These are phyloP conservation scores for Tetrapedia diversipes DNA, from an alignment of 2,888 invertebrate genomes.

Conservation along the genomic window DNA sequence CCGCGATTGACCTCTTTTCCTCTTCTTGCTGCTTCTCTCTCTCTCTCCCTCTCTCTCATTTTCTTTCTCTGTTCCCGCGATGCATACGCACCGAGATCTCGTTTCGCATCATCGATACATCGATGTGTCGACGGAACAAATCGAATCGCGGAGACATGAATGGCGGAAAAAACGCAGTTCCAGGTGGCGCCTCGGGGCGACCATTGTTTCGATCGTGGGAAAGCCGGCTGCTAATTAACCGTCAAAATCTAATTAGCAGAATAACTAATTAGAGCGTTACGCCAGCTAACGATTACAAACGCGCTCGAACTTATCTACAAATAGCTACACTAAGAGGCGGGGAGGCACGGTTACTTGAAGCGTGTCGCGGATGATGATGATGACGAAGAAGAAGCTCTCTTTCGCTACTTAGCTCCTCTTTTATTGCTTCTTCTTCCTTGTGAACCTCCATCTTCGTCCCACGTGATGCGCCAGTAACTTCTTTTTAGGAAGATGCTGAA, in stretches of 20 bases:
- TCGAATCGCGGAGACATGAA: not conserved
- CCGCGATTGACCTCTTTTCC: constrained; percentile 68
- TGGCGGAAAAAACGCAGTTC: not conserved
- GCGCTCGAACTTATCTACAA: constrained; percentile 38
- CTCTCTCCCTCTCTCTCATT: no score
- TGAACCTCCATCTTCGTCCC: not conserved
- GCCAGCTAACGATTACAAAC: constrained; percentile 45
- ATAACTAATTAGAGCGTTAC: constrained; percentile 52
- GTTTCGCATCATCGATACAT: not conserved
- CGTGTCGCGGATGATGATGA: constrained; percentile 15
- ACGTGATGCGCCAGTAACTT: constrained; percentile 20
- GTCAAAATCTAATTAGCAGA: constrained; percentile 54
- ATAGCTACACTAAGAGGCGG: constrained; percentile 35
- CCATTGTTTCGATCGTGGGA: constrained; percentile 52
- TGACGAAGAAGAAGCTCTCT: constrained; percentile 14
- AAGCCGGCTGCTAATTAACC: constrained; percentile 49
- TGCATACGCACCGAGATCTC: not conserved
- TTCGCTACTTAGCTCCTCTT: constrained; percentile 4
- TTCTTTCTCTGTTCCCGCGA: constrained; percentile 12
- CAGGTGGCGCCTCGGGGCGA: constrained; percentile 29
- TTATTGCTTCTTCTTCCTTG: not conserved
- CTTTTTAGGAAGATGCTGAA: constrained; percentile 35
- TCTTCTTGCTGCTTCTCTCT: constrained; percentile 30
- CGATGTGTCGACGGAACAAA: not conserved
- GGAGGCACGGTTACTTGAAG: constrained; percentile 1